These are phyloP conservation scores for Phortica magna DNA, from an alignment of 2,888 invertebrate species.

Conservation along the genomic window DNA sequence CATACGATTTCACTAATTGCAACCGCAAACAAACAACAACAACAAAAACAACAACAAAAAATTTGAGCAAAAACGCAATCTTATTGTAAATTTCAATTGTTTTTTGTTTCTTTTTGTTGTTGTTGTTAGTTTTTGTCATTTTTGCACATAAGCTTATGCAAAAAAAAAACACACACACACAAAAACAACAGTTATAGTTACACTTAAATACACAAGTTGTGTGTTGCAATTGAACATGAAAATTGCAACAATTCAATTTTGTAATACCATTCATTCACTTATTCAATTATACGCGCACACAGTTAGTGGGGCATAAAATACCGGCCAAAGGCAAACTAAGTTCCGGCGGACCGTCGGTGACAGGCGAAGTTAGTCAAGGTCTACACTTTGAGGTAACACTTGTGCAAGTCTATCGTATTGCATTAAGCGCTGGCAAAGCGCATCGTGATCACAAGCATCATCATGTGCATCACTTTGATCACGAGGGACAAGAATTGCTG, in stretches of 20 bases:
- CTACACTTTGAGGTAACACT: constrained; percentile 85
- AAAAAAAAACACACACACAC: background rate
- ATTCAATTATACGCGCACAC: constrained; percentile 37
- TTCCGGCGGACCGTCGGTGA: constrained; percentile 80
- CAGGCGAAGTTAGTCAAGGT: constrained; percentile 74
- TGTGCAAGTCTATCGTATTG: constrained; percentile 88
- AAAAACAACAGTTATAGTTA: background rate
- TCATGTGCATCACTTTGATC: constrained; percentile 89
- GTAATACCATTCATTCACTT: background rate
- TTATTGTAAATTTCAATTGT: background rate
- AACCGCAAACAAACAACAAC: background rate
- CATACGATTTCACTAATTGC: background rate
- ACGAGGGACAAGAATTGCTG: constrained; percentile 84
- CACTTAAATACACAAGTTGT: background rate
- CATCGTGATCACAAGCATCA: constrained; percentile 93
- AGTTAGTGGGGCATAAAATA: constrained; percentile 88
- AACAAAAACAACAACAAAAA: constrained; percentile 6
- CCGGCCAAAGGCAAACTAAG: constrained; percentile 87
- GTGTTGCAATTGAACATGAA: background rate
- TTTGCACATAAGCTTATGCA: background rate
- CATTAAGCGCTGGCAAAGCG: constrained; percentile 90
- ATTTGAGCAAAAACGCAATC: background rate
- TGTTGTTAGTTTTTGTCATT: background rate
- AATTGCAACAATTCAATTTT: constrained; percentile 12
- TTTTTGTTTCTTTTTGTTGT: background rate